Evolutionary conservation across 2,113 vertebrate genomes (phyloP), one percentile per base, ranked within the genome.

Genomic region (Neodon shergylaensis): DNA sequence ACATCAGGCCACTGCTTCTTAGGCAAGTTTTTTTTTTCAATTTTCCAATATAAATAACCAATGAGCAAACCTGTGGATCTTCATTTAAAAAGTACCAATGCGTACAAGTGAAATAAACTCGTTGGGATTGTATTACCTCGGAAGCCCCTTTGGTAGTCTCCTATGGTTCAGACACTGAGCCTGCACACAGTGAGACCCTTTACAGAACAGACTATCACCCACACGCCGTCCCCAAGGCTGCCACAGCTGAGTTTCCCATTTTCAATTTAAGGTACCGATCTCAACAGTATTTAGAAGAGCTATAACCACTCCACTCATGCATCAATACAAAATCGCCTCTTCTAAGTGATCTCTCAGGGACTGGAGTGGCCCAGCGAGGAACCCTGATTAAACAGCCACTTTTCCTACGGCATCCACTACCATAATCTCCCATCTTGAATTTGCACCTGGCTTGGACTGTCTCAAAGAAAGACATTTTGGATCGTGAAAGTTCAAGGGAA

Each of bases 401-500:
- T 68, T 82, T 17, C 28, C 31, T 76, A 85, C 11, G 9, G 39
- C 26, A 54, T 14, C 10, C 1, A 36, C 36, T 66, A 74, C 13
- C 78, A 72, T n/a, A 42, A 47, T 91, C 8, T 19, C 44, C 65
- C 94, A 39, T 78, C 72, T 31, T 96, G 61, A 90, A 24, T 66
- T 81, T 77, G 54, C 61, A 58, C 68, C 24, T 77, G 49, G n/a
- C 39, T 90, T 88, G 52, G 42, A 90, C 86, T 86, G 42, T 88
- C 78, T 74, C 61, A 76, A 78, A 63, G 78, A 72, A 78, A 63
- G 78, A 36, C 49, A 95, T 72, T 44, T 70, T 42, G 26, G 24
- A 85, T 91, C 94, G 90, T 90, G 8, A 79, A 92, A 91, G 26
- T 58, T 88, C 47, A 90, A 26, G 44, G 89, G 95, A 97, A 94